Evolutionary conservation across 2,797 vertebrate species (phyloP).

Genomic region (Steatocranus sp.): DNA sequence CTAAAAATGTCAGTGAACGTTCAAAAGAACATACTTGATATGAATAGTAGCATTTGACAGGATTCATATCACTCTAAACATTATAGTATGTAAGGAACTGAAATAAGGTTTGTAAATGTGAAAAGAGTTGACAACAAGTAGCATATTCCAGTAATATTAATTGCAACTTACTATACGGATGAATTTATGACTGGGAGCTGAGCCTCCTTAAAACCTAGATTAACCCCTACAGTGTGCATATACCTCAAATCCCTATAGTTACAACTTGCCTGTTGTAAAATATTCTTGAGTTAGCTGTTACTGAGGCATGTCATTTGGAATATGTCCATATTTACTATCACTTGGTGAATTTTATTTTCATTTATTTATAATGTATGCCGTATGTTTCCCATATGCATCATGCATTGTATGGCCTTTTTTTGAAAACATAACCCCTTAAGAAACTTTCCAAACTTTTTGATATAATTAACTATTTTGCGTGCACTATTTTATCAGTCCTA

Average conservation of each 20-base stretch:
- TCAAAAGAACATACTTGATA: background rate
- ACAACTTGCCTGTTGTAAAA: background rate
- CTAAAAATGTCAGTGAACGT: background rate
- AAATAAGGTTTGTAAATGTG: background rate
- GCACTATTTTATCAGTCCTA: background rate
- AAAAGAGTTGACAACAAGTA: background rate
- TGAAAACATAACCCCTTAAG: background rate
- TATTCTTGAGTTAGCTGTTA: background rate
- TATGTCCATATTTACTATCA: background rate
- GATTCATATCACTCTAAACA: background rate
- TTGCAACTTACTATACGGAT: accelerated
- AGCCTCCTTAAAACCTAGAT: background rate
- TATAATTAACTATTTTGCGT: background rate
- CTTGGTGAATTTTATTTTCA: background rate
- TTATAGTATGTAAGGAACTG: background rate
- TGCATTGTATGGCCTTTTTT: background rate
- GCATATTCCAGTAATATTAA: background rate
- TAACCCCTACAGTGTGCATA: background rate
- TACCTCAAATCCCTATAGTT: background rate
- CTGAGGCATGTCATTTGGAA: background rate
- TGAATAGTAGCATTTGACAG: background rate
- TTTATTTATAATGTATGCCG: background rate
- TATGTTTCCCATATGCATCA: background rate
- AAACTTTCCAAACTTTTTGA: background rate
- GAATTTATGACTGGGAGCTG: background rate